phyloP scores from a whole-genome alignment of 2,113 vertebrate genomes.

The Helogale parvula region DNA sequence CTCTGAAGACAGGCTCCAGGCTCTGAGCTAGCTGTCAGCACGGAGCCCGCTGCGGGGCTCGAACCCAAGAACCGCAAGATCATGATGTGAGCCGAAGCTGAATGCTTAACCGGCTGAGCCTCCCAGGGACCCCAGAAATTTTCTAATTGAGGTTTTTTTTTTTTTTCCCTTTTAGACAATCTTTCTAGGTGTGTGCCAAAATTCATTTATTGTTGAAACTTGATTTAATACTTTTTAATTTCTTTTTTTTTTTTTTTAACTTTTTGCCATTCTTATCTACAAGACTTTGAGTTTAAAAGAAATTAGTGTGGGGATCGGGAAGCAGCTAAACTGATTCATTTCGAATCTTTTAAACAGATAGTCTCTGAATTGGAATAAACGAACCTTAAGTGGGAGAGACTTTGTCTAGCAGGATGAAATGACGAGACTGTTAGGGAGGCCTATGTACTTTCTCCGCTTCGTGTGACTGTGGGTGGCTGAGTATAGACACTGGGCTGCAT shows the following conservation, averaged over 20 bases:
- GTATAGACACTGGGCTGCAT: not conserved
- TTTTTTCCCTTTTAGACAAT: not conserved
- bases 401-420: not conserved
- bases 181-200: not conserved
- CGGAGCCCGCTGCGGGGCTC: too few species aligned
- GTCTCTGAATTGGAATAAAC: conserved; percentile 22
- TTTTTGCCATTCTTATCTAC: conserved; percentile 17
- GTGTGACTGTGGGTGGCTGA: not conserved
- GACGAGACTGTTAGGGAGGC: not conserved
- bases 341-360: conserved; percentile 29
- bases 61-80: too few species aligned
- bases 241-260: not conserved
- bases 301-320: not conserved
- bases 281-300: not conserved
- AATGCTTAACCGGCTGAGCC: too few species aligned
- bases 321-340: not conserved
- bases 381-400: not conserved
- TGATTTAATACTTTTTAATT: not conserved
- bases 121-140: not conserved
- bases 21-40: too few species aligned
- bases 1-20: too few species aligned
- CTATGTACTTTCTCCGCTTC: not conserved
- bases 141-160: not conserved
- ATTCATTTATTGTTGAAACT: conserved; percentile 34
- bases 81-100: too few species aligned